phyloP scores from a whole-genome alignment of 2,888 invertebrate genomes.

The Papilio demoleus region DNA sequence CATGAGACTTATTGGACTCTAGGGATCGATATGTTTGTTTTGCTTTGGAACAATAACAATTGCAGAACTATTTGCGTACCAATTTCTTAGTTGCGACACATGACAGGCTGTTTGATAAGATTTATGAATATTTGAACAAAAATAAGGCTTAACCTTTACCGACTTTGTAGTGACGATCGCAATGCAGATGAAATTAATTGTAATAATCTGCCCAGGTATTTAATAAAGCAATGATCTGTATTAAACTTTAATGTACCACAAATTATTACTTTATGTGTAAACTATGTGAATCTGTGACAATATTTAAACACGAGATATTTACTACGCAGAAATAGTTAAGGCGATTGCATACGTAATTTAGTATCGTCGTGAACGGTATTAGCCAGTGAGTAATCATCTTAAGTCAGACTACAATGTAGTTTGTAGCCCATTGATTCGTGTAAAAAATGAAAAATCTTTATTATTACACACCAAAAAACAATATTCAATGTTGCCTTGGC shows the following conservation, averaged over 20 bases:
- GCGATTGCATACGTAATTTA: constrained; percentile 21
- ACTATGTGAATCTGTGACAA: constrained; percentile 11
- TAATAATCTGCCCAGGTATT: no score
- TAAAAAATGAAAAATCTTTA: neutral
- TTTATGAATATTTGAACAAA: no score
- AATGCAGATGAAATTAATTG: no score
- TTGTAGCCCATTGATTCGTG: constrained; percentile 25
- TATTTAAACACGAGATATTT: constrained; percentile 23
- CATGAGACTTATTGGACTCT: neutral
- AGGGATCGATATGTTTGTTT: neutral
- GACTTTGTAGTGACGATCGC: no score
- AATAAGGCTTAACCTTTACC: no score
- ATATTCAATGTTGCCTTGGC: no score
- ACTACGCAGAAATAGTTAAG: constrained; percentile 33
- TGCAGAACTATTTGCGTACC: neutral
- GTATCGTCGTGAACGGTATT: constrained; percentile 21
- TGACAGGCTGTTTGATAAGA: no score
- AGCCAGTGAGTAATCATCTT: constrained; percentile 33
- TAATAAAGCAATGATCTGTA: no score
- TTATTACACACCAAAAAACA: no score
- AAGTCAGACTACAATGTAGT: constrained; percentile 27
- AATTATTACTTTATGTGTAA: constrained; percentile 19
- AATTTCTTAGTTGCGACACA: no score
- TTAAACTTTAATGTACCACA: neutral
- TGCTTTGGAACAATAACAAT: constrained; percentile 5